phyloP scores from a whole-genome alignment of 2,113 vertebrate genomes.

The Corapipo altera region DNA sequence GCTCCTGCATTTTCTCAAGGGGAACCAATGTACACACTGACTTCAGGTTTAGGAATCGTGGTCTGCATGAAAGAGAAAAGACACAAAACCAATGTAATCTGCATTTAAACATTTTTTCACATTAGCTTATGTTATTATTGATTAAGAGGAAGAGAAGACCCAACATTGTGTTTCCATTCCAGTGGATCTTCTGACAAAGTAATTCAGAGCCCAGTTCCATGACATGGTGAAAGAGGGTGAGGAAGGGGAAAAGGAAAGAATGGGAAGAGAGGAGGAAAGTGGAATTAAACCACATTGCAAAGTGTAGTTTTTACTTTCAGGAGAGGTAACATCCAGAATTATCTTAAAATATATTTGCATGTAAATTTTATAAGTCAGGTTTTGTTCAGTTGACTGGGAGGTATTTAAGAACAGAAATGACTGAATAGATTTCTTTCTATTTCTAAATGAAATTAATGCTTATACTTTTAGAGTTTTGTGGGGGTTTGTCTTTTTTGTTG shows the following conservation, averaged over 20 bases:
- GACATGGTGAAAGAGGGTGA: neutral
- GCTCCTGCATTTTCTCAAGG: rapidly evolving
- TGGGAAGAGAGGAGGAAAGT: neutral
- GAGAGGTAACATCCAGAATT: neutral
- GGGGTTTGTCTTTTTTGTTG: no score
- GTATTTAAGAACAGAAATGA: neutral
- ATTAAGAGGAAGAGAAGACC: neutral
- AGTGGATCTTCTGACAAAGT: neutral
- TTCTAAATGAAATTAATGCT: neutral
- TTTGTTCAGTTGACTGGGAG: neutral
- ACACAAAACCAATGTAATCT: neutral
- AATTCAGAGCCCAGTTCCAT: neutral
- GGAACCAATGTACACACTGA: neutral
- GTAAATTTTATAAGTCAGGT: neutral
- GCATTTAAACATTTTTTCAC: neutral
- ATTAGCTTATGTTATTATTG: neutral
- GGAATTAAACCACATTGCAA: neutral
- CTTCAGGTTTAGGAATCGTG: neutral
- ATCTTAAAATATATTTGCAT: neutral
- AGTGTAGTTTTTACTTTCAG: neutral
- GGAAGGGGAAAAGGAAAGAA: neutral
- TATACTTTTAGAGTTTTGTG: neutral
- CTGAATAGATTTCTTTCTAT: neutral
- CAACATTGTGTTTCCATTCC: neutral
- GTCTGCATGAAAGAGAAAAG: neutral